Evolutionary conservation across 2,113 vertebrate genomes (phyloP), one percentile per base, ranked within the genome.

Genomic region (Panthera leo): DNA sequence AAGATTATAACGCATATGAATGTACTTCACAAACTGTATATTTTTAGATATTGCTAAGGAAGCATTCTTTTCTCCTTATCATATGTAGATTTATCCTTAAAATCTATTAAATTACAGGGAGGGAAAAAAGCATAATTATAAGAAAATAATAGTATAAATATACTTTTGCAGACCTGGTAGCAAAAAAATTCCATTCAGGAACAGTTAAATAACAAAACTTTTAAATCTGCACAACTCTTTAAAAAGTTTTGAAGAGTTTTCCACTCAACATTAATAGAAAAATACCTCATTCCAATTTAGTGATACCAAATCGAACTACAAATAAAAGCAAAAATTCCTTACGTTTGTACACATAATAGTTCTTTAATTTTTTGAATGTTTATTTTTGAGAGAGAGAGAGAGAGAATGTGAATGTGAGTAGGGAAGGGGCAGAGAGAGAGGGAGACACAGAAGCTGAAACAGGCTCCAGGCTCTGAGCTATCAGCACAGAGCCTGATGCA

Each of bases 101-200:
- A 91, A 80, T 75, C 85, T n/a, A 88, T 85, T 27, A 85, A 71
- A 82, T 78, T 13, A 93, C 1, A 78, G 68, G 5, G 42, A 16
- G 7, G n/a, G 58, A 83, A n/a, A 82, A 45, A 2, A 61, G 9
- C 11, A 85, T 4, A 73, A 51, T 63, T 94, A 78, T 73, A 96
- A 96, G 36, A 10, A 88, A 92, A 95, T 76, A 96, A 92, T 2
- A 96, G 3, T n/a, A 85, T 71, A 6, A 90, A 84, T 95, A 91
- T 23, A 80, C 71, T 85, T 86, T 58, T 93, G 5, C 48, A 86
- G 13, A 8, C 29, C 21, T 29, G 61, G 15, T n/a, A 86, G 36
- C 19, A 78, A 78, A 76, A 61, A 53, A 67, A 4, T 73, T 53
- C 2, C 58, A 91, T 48, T 84, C 31, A 89, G 61, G 55, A 89